Conservation (phyloP, 2,888 invertebrate species). For the Caenorhabditis uteleia region DNA sequence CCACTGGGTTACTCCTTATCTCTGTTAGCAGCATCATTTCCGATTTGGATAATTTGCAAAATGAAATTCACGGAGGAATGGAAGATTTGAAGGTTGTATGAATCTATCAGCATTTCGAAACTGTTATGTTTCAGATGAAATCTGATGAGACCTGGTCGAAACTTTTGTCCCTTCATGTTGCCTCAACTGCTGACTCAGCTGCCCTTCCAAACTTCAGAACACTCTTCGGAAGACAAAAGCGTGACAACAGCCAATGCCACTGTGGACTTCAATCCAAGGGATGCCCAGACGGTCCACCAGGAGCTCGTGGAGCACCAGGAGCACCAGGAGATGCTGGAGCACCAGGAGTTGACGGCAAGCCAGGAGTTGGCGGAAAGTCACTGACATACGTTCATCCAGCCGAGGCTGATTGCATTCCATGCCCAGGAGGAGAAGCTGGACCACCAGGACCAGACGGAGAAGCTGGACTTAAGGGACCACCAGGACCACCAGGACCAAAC, state of each 20-base stretch:
- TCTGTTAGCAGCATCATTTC: conserved; percentile 38
- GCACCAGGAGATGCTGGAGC: conserved; percentile 30
- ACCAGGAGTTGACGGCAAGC: conserved; percentile 37
- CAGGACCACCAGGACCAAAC: conserved; percentile 43
- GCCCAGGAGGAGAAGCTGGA: conserved; percentile 40
- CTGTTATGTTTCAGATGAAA: conserved; percentile 21
- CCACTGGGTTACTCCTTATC: conserved; percentile 33
- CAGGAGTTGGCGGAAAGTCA: conserved; percentile 27
- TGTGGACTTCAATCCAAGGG: conserved; percentile 36
- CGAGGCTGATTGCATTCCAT: conserved; percentile 35
- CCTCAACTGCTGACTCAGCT: conserved; percentile 32
- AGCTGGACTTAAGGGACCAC: conserved; percentile 36
- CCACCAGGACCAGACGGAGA: conserved; percentile 43
- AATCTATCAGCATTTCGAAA: neutral
- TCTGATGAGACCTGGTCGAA: conserved; percentile 42
- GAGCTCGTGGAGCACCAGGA: conserved; percentile 37
- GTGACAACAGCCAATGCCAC: conserved; percentile 40
- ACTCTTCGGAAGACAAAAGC: conserved; percentile 42
- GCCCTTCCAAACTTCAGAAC: conserved; percentile 37
- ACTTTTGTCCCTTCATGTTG: conserved; percentile 31
- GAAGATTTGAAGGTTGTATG: conserved; percentile 26
- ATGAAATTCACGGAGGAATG: conserved; percentile 33
- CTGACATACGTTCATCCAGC: conserved; percentile 18
- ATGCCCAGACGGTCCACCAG: conserved; percentile 43
- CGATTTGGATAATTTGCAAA: conserved; percentile 33